Evolutionary conservation across 2,797 vertebrate species (phyloP), one percentile per base, ranked within the genome.

Genomic region (Paedocypris micromegethes): DNA sequence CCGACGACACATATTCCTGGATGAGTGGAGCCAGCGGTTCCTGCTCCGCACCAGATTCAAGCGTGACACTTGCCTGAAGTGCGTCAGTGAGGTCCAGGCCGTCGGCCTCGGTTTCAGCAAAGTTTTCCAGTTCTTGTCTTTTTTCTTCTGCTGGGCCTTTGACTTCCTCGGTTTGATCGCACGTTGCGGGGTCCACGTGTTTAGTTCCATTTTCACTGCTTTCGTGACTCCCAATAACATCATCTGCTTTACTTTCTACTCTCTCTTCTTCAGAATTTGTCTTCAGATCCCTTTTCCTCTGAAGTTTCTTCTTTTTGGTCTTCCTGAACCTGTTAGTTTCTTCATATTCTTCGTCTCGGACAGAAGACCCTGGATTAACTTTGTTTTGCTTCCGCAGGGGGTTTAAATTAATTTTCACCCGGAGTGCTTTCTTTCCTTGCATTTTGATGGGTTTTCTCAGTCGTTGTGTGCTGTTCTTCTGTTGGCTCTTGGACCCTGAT

Each of bases 371-470:
- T 0, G 93, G 90, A 59, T 91, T 84, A 66, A 95, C 78, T 84
- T 83, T 91, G 57, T 74, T 80, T 85, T 23, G 23, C 23, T 87
- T 91, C 64, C 76, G 79, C 6, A 93, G 81, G 0, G 89, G 91
- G 55, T 89, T 86, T 62, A 91, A 74, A 84, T 91, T 92, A 37
- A 93, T 80, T 76, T 94, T 94, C 4, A 91, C 87, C 75, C 80
- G 91, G 69, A 90, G 68, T 5, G 53, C 56, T 5, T 83, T 80
- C 5, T 72, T 75, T 45, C 81, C 77, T 67, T 85, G 83, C 46
- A 46, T 66, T 84, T 84, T 88, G 44, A 76, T 73, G 51, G 37
- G 72, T 52, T 69, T 77, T 3, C 57, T 65, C 5, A 9, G 23
- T 55, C 40, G 58, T 23, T n/a, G 45, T 64, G 65, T 42, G 41